Conservation (phyloP, 2,113 vertebrate species). For the Proteles cristata region DNA sequence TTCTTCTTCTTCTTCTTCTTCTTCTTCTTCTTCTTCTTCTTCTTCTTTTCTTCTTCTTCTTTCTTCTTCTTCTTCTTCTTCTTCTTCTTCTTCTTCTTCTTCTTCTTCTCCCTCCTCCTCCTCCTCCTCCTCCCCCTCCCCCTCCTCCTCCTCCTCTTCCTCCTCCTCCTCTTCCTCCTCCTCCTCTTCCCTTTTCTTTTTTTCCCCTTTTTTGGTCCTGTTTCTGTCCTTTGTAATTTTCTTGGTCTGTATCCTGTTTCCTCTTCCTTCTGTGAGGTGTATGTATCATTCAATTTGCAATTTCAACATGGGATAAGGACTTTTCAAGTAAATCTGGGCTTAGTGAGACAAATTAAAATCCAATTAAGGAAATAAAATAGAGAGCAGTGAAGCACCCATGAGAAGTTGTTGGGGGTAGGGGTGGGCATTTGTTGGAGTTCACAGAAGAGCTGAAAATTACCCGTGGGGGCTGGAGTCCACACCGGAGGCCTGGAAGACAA, state of each 20-base stretch:
- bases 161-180: too few species aligned
- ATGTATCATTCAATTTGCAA: constrained; percentile 51
- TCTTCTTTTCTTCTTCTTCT: too few species aligned
- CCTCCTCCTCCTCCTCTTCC: too few species aligned
- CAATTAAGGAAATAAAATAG: constrained; percentile 73
- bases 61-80: neutral
- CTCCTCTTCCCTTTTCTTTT: too few species aligned
- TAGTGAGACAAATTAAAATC: constrained; percentile 75
- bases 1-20: neutral
- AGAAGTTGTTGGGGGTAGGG: neutral
- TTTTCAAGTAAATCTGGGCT: constrained; percentile 71
- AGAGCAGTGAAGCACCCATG: neutral
- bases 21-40: too few species aligned
- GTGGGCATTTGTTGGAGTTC: constrained; percentile 56
- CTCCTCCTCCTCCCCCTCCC: too few species aligned
- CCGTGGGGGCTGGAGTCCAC: neutral
- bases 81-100: too few species aligned
- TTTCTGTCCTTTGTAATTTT: constrained; percentile 29
- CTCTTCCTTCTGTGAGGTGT: neutral
- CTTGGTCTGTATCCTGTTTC: neutral
- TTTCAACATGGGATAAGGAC: constrained; percentile 60
- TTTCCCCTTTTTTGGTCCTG: neutral
- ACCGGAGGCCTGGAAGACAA: constrained; percentile 39
- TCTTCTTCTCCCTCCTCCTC: too few species aligned
- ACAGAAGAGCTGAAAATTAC: constrained; percentile 52